Evolutionary conservation across 2,888 invertebrate species (phyloP), one percentile per base, ranked within the genome.

Genomic region (Prosapia bicincta): DNA sequence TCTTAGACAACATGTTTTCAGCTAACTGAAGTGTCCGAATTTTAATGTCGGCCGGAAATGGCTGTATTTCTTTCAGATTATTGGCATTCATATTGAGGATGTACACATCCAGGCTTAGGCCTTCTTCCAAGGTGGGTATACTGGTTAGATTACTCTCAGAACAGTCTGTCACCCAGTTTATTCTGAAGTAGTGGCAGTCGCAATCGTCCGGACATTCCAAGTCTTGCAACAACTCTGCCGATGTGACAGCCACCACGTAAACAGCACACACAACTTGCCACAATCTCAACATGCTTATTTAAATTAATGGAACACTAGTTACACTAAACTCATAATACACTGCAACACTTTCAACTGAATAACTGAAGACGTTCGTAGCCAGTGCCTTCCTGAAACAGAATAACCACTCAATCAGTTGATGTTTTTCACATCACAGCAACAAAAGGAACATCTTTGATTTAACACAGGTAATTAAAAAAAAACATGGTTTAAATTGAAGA

Each of bases 81-180:
- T 92, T 92, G 65, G 90, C 91, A 82, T 91, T 92, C 83, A 92
- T 85, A 81, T 92, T 92, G 79, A 92, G 85, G 78, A 92, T 87
- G 84, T 92, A 92, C 69, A 92, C 91, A 82, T 91, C 90, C 54
- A 87, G 86, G 82, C 91, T 91, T 76, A 92, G 87, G 81, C 91
- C 91, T 73, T 90, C 88, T 82, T 90, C 89, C 0, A 91, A 92
- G n/a, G 78, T 78, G 0, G 80, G 80, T 28, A 92, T 88, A 77
- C 88, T 87, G 0, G 92, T 92, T 75, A 92, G 87, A 84, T 92
- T 91, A 85, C 91, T 91, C 81, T 91, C 91, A 0, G 92, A 92
- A 81, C 92, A 92, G 82, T 92, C 92, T 1, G 92, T 92, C 81
- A 92, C 92, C 92, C 91, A 92, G 85, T 92, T 92, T 82, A 92